These are phyloP conservation scores for Drosophila sechellia DNA, from an alignment of 1,140 invertebrate species.

Conservation along the genomic window DNA sequence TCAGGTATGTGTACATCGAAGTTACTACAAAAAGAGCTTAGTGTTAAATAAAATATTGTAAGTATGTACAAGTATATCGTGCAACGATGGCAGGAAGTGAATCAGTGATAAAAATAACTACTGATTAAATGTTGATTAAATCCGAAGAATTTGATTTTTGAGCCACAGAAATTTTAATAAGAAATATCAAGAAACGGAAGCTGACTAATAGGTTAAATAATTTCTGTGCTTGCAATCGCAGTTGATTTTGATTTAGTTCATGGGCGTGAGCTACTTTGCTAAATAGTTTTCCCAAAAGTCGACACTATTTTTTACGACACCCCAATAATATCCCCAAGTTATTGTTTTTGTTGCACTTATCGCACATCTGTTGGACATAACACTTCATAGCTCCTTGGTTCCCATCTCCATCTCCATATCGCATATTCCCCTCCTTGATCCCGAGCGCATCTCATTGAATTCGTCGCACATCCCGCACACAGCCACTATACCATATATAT, in stretches of 20 bases:
- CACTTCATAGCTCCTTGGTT: conserved; percentile 31
- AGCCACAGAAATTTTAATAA: background rate
- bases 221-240: background rate
- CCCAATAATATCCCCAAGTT: background rate
- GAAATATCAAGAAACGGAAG: conserved; percentile 1
- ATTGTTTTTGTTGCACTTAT: conserved; percentile 36
- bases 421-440: conserved; percentile 3
- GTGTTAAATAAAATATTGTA: background rate
- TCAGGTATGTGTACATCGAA: conserved; percentile 28
- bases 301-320: conserved; percentile 25
- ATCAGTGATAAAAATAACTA: conserved; percentile 2
- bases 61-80: background rate
- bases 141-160: background rate
- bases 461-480: conserved; percentile 28
- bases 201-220: background rate
- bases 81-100: background rate
- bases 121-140: background rate
- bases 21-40: background rate
- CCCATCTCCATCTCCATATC: conserved; percentile 6
- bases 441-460: conserved; percentile 46
- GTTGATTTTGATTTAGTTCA: background rate
- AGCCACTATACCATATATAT: conserved; percentile 8
- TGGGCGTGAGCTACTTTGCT: background rate
- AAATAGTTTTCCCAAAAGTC: conserved; percentile 2
- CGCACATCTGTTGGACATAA: conserved; percentile 51